Evolutionary conservation across 2,888 invertebrate species (phyloP).

Genomic region (Scelioninae gen. 1): DNA sequence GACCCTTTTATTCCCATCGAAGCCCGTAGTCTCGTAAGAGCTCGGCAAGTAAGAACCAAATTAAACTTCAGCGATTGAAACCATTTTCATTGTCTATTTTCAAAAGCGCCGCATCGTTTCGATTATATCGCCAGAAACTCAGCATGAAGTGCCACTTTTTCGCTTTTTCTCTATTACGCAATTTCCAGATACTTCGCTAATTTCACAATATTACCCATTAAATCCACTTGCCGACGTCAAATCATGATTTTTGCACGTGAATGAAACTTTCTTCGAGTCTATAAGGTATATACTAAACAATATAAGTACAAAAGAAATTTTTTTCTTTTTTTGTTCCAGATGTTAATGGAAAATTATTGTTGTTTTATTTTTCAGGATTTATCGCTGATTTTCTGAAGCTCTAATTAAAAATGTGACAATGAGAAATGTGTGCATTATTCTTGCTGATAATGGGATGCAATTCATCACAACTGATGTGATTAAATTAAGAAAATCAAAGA

Average conservation of each 20-base stretch:
- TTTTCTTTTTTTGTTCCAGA: too few relatives aligned
- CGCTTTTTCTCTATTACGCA: slow-evolving; percentile 57
- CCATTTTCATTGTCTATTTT: slow-evolving; percentile 65
- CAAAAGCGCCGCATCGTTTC: slow-evolving; percentile 64
- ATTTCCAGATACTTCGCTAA: slow-evolving; percentile 59
- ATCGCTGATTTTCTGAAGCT: too few relatives aligned
- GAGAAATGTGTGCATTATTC: neutral
- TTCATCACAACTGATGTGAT: slow-evolving; percentile 53
- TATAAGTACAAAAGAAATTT: too few relatives aligned
- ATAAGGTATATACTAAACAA: too few relatives aligned
- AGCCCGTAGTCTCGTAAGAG: slow-evolving; percentile 47
- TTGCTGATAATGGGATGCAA: slow-evolving; percentile 34
- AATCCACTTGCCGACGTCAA: slow-evolving; percentile 25
- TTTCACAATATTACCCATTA: slow-evolving; percentile 59
- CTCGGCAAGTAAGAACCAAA: slow-evolving; percentile 59
- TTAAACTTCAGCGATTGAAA: slow-evolving; percentile 68
- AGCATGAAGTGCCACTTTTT: slow-evolving; percentile 31
- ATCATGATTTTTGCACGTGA: slow-evolving; percentile 5
- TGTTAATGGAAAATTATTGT: too few relatives aligned
- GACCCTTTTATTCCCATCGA: slow-evolving; percentile 59
- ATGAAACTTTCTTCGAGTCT: neutral
- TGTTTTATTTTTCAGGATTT: too few relatives aligned
- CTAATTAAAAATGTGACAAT: neutral
- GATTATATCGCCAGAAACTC: slow-evolving; percentile 40
- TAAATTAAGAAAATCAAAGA: slow-evolving; percentile 36